These are phyloP conservation scores for Pristionchus japonicus DNA, from an alignment of 2,888 invertebrate species.

Conservation along the genomic window DNA sequence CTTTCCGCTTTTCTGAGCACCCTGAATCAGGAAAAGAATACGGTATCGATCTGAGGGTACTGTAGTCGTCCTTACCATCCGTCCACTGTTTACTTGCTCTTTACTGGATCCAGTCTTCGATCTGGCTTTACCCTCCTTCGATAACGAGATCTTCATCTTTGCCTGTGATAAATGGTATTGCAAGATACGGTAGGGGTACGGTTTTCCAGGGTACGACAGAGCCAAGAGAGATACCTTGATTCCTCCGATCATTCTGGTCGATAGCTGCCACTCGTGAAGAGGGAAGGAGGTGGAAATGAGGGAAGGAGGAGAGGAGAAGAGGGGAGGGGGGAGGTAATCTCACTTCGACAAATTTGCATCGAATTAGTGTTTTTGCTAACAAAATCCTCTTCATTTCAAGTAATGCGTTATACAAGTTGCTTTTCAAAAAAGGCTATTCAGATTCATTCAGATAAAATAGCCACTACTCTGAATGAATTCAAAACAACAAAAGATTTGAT, in stretches of 20 bases:
- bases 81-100: slow-evolving; percentile 1
- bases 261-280: neutral
- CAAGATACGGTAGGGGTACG: neutral
- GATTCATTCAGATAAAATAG: no score
- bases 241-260: neutral
- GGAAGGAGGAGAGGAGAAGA: neutral
- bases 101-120: neutral
- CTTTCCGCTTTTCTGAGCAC: neutral
- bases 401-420: no score
- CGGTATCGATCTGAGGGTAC: neutral
- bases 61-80: neutral
- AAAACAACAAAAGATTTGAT: slow-evolving; percentile 53
- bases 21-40: neutral
- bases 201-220: no score
- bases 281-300: neutral
- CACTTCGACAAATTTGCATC: neutral
- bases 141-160: slow-evolving; percentile 34
- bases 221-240: neutral
- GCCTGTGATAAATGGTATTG: slow-evolving; percentile 26
- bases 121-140: neutral
- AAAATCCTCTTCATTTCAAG: no score
- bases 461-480: no score
- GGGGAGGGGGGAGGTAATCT: neutral
- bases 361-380: neutral
- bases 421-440: no score